Evolutionary conservation across 2,113 vertebrate genomes (phyloP).

Genomic region (Aptenodytes patagonicus): DNA sequence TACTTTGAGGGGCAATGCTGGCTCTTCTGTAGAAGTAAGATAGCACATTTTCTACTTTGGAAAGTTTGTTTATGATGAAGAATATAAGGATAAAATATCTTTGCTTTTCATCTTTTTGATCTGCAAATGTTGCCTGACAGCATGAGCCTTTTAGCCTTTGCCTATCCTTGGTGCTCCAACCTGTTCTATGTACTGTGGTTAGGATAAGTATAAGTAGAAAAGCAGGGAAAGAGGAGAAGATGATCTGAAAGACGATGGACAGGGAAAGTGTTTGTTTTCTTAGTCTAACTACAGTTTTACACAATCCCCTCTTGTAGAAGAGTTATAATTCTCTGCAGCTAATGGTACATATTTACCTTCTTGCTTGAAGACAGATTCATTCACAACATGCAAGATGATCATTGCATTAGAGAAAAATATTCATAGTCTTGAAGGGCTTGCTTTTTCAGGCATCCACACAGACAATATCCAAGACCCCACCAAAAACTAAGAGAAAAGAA

Average conservation of each 20-base stretch:
- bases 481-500: background rate
- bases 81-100: background rate
- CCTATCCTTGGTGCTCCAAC: background rate
- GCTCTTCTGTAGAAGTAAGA: background rate
- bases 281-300: background rate
- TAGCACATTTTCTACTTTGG: background rate
- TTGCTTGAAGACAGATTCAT: background rate
- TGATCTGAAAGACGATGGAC: background rate
- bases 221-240: background rate
- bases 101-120: background rate
- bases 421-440: background rate
- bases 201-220: background rate
- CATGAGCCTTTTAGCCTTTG: background rate
- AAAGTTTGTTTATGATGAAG: background rate
- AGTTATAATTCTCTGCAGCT: background rate
- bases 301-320: background rate
- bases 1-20: background rate
- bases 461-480: background rate
- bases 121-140: background rate
- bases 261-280: background rate
- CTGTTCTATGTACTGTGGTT: background rate
- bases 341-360: background rate
- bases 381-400: background rate
- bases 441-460: background rate
- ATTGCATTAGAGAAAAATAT: background rate